These are phyloP conservation scores for Chamaea fasciata DNA, from an alignment of 2,113 vertebrate genomes.

Conservation along the genomic window DNA sequence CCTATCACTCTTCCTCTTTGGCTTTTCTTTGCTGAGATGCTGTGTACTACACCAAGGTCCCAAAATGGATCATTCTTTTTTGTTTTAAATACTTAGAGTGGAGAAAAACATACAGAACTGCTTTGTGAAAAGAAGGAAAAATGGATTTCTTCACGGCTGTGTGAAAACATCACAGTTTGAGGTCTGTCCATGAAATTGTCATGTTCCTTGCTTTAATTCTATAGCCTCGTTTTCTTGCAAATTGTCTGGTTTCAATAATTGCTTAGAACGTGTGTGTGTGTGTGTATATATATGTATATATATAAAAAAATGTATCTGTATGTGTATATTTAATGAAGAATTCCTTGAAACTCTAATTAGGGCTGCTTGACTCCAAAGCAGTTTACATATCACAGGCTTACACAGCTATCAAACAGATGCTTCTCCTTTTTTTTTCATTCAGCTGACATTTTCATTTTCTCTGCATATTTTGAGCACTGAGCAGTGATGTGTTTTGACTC, in stretches of 20 bases:
- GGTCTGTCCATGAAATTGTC: not conserved
- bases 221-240: not conserved
- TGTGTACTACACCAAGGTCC: not conserved
- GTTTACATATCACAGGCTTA: constrained; percentile 34
- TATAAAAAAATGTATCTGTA: no score
- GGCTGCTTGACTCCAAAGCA: constrained; percentile 30
- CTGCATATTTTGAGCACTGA: constrained; percentile 60
- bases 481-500: constrained; percentile 58
- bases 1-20: not conserved
- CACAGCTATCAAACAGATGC: constrained; percentile 52
- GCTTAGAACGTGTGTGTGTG: not conserved
- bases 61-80: not conserved
- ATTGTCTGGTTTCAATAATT: not conserved
- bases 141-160: not conserved
- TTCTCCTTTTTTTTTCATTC: constrained; percentile 44
- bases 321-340: constrained; percentile 46
- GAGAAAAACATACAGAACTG: not conserved
- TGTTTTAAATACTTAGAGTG: not conserved
- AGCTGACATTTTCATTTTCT: constrained; percentile 66
- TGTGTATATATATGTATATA: not conserved
- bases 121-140: not conserved
- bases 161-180: not conserved
- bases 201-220: not conserved
- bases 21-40: not conserved
- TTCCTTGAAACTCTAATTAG: constrained; percentile 26